phyloP scores from a whole-genome alignment of 1,140 invertebrate species.

The Babylonia areolata region DNA sequence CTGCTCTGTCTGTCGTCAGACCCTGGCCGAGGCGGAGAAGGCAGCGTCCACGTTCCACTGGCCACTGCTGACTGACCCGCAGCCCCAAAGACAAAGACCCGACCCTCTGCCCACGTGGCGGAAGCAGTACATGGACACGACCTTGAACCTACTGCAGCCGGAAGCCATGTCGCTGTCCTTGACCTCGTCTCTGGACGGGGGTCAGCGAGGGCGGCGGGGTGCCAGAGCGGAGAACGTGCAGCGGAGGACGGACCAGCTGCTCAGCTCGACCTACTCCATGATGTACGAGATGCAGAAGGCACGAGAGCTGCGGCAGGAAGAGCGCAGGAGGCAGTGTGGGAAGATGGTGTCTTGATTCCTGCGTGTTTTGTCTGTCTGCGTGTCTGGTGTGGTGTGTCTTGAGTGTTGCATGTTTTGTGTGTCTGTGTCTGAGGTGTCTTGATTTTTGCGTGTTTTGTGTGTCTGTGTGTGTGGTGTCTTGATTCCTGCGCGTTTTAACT shows the following conservation, averaged over 20 bases:
- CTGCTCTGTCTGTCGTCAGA: not conserved
- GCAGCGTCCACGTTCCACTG: slow-evolving; percentile 21
- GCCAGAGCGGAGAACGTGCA: not conserved
- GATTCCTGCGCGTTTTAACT: too few species aligned
- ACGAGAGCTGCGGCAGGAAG: slow-evolving; percentile 16
- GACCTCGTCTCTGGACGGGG: not conserved
- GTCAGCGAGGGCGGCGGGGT: not conserved
- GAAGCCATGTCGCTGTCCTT: not conserved
- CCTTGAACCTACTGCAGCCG: slow-evolving; percentile 10
- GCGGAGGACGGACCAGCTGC: slow-evolving; percentile 36
- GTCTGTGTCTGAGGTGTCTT: too few species aligned
- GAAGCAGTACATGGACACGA: slow-evolving; percentile 36
- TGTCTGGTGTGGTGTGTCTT: not conserved
- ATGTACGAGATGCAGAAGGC: slow-evolving; percentile 41
- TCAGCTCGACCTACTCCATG: slow-evolving; percentile 43
- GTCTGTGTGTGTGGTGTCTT: too few species aligned
- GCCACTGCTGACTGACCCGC: not conserved
- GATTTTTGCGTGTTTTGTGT: too few species aligned
- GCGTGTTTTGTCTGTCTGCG: not conserved
- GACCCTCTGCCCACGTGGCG: slow-evolving; percentile 40
- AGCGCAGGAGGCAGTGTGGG: not conserved
- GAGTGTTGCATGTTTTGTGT: not conserved
- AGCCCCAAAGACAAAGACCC: not conserved
- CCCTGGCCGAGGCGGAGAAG: slow-evolving; percentile 26
- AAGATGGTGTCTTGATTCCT: not conserved